phyloP scores from a whole-genome alignment of 2,113 vertebrate species.

The Sphyrna mokarran region DNA sequence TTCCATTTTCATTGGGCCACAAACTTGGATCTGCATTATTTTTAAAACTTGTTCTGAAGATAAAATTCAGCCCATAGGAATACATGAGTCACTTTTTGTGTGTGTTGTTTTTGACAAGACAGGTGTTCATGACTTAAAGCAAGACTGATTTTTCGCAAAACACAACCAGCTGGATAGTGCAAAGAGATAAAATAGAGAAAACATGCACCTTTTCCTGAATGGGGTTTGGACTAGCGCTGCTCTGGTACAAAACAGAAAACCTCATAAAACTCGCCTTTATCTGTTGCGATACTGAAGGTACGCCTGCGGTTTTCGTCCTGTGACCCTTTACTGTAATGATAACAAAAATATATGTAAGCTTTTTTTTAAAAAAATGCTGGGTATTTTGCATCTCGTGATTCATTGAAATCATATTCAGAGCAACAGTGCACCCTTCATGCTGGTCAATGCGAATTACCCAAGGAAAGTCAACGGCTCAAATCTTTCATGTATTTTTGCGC shows the following conservation, averaged over 20 bases:
- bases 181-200: slow-evolving; percentile 54
- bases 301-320: slow-evolving; percentile 44
- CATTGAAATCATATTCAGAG: background rate
- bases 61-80: background rate
- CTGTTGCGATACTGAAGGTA: slow-evolving; percentile 36
- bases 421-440: background rate
- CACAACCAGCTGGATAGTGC: slow-evolving; percentile 51
- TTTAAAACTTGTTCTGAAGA: background rate
- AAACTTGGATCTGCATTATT: background rate
- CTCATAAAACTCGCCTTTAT: slow-evolving; percentile 41
- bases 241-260: slow-evolving; percentile 43
- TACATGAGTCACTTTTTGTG: slow-evolving; percentile 1
- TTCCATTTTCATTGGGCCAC: background rate
- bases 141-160: slow-evolving; percentile 39
- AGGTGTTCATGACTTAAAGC: slow-evolving; percentile 49
- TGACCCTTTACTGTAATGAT: slow-evolving; percentile 43
- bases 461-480: background rate
- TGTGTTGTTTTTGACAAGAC: slow-evolving; percentile 39
- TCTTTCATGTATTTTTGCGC: background rate
- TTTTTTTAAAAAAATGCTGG: background rate
- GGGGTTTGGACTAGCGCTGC: slow-evolving; percentile 36
- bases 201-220: slow-evolving; percentile 46
- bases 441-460: background rate
- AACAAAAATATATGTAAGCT: background rate
- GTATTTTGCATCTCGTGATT: background rate